These are phyloP conservation scores for Xyliphius kryptos DNA, from an alignment of 2,113 vertebrate genomes.

Conservation along the genomic window DNA sequence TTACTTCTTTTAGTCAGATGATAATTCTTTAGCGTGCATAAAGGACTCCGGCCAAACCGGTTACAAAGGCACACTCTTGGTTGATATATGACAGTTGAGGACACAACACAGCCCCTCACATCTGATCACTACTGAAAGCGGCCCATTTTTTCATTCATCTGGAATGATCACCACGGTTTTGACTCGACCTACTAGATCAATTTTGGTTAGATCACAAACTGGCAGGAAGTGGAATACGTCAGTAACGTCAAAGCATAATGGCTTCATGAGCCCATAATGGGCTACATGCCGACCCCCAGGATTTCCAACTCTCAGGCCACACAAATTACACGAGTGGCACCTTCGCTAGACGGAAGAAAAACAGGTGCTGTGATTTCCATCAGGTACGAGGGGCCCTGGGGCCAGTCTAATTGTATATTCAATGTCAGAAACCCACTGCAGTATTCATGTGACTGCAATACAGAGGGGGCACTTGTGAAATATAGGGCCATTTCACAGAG, in stretches of 20 bases:
- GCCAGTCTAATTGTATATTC: slow-evolving; percentile 42
- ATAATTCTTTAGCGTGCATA: background rate
- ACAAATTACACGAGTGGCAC: slow-evolving; percentile 19
- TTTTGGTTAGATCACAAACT: too few relatives aligned
- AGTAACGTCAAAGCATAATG: slow-evolving; percentile 10
- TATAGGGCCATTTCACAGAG: slow-evolving; percentile 46
- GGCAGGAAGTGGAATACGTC: background rate
- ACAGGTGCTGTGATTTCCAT: slow-evolving; percentile 18
- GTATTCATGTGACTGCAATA: slow-evolving; percentile 51
- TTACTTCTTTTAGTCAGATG: background rate
- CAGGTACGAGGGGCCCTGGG: slow-evolving; percentile 2
- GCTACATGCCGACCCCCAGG: background rate
- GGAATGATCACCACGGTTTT: background rate
- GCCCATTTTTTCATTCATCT: background rate
- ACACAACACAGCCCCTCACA: background rate
- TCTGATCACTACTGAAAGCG: background rate
- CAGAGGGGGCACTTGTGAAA: slow-evolving; percentile 43
- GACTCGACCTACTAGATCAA: too few relatives aligned
- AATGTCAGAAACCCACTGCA: slow-evolving; percentile 37
- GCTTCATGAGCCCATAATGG: slow-evolving; percentile 7
- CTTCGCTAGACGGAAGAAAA: slow-evolving; percentile 10
- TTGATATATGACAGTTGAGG: too few relatives aligned
- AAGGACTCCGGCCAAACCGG: background rate
- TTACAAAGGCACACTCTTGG: background rate
- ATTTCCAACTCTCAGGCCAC: slow-evolving; percentile 5